Percentiles rank a stretch among this genome's conserved stretches.
Conservation (phyloP, 2,113 vertebrate genomes). For the Cyanoramphus novaezelandiae region DNA sequence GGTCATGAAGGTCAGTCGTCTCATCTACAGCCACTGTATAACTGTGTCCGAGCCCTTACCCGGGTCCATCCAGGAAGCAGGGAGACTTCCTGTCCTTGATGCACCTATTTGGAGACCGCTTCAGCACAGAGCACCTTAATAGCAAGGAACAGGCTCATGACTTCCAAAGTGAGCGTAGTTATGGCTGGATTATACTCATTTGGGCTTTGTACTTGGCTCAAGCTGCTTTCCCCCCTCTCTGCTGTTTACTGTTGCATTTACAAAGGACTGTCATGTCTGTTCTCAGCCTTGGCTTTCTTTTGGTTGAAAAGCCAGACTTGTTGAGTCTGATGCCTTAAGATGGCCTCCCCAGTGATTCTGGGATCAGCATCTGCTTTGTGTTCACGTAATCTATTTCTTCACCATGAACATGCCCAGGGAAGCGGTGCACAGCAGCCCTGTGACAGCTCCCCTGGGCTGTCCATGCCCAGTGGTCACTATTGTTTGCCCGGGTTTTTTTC, state of each 20-base stretch:
- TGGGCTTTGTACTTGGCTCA: not conserved
- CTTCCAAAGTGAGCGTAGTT: not conserved
- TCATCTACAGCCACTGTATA: not conserved
- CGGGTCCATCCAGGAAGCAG: not conserved
- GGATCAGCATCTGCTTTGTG: accelerated
- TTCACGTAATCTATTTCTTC: not conserved
- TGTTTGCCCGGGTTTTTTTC: not conserved
- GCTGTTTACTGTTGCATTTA: not conserved
- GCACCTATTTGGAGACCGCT: not conserved
- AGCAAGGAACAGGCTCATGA: accelerated
- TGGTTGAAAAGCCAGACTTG: not conserved
- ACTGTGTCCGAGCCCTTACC: not conserved
- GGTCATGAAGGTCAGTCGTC: not conserved
- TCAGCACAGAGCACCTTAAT: not conserved
- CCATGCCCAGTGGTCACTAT: too few species aligned
- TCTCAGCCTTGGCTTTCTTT: not conserved
- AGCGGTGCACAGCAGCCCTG: not conserved
- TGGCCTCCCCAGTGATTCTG: not conserved
- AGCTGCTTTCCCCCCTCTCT: not conserved
- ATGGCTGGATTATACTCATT: not conserved
- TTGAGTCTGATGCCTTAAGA: not conserved
- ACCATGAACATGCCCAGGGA: accelerated
- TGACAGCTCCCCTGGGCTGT: not conserved
- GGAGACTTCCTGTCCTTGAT: not conserved
- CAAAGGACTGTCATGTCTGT: not conserved